Percentiles rank a stretch among this genome's conserved stretches.
Conservation (phyloP, 2,888 invertebrate genomes). For the Hybos culiciformis region DNA sequence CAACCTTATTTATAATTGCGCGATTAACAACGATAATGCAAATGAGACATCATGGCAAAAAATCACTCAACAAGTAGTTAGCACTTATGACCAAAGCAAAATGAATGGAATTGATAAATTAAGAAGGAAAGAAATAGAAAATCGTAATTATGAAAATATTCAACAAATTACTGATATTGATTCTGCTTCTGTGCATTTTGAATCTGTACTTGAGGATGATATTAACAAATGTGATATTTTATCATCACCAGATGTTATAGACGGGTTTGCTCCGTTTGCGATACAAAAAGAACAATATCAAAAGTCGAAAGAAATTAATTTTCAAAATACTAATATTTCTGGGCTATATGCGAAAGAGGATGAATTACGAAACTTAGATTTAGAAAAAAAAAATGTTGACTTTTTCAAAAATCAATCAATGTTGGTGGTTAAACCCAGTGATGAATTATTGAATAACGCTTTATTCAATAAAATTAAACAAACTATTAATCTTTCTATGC, state of each 20-base stretch:
- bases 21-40: neutral
- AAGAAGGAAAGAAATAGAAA: slow-evolving; percentile 11
- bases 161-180: slow-evolving; percentile 21
- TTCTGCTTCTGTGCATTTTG: slow-evolving; percentile 34
- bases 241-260: slow-evolving; percentile 33
- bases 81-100: slow-evolving; percentile 12
- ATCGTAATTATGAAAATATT: slow-evolving; percentile 1
- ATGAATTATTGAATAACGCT: neutral
- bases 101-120: slow-evolving; percentile 5
- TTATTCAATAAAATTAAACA: no score
- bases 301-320: slow-evolving; percentile 27
- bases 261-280: slow-evolving; percentile 34
- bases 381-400: slow-evolving; percentile 17
- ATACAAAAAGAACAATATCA: slow-evolving; percentile 33
- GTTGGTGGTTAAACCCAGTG: neutral
- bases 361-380: slow-evolving; percentile 28
- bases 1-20: neutral
- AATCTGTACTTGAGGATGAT: slow-evolving; percentile 33
- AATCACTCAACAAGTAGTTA: neutral
- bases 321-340: slow-evolving; percentile 25
- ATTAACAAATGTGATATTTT: slow-evolving; percentile 25
- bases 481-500: no score
- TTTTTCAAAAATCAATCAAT: neutral
- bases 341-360: slow-evolving; percentile 31
- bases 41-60: neutral